Base-by-base conservation (phyloP, 2,113 vertebrate genomes). In the Chrysochloris asiatica region DNA sequence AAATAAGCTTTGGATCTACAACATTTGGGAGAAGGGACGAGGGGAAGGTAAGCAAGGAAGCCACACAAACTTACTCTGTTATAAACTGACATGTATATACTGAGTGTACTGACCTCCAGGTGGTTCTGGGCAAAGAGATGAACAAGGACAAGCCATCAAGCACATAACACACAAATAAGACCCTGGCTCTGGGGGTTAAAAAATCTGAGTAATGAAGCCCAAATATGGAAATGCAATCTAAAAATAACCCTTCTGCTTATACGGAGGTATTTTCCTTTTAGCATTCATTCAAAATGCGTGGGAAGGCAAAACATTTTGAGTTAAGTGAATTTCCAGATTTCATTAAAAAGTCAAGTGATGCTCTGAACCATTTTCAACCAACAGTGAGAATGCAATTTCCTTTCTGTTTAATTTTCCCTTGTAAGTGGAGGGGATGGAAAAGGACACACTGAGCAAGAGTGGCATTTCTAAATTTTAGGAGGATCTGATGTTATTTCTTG, bases 301-400 rank as follows among this genome's bases (percentile, higher is more conserved):
- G 88, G 95, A 97, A 97, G 92, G 83, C 72, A 82, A 90, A 94
- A 92, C 61, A 38, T 69, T 86, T 72, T 33, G 67, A 87, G 79
- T 75, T 95, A 96, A 97, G 88, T 95, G 93, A 88, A 79, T 95
- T 95, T 95, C 93, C 95, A 96, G 95, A 95, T 93, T 95, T 90
- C 81, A 92, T 88, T 43, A 85, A 88, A n/a, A 83, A 90, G 79
- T 69, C 71, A 95, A 90, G 28, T 56, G 89, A 94, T 90, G 54
- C 48, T 86, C 73, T 72, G 61, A 93, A 79, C n/a, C 47, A 82
- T 75, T 90, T 92, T 93, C 17, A 79, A 78, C 73, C 77, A 88
- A 76, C 1, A 92, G 80, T 71, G 76, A 90, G 92, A 92, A 86
- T 61, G 69, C 17, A 90, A 83, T 88, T 95, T 92, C 81, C 88